Conservation (phyloP, 35 echinoderm and acorn worm genomes). For the Ophiothrix spiculata region DNA sequence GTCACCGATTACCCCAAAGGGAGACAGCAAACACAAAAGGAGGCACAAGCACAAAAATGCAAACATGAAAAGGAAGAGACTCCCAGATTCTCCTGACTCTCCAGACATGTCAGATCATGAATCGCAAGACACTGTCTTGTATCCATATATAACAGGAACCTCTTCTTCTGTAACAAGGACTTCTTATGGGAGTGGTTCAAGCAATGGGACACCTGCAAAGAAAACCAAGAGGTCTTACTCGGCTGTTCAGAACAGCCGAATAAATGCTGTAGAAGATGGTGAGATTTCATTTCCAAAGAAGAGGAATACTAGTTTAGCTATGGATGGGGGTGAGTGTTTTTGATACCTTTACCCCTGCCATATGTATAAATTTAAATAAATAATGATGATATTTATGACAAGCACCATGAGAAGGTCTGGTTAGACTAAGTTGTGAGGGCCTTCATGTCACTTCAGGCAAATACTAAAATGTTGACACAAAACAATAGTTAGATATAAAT, state of each 20-base stretch:
- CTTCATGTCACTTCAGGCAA: no score
- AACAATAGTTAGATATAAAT: no score
- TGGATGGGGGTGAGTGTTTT: no score
- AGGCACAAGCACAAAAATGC: neutral
- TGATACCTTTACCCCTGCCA: no score
- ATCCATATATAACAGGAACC: neutral
- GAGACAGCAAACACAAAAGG: neutral
- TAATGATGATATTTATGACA: no score
- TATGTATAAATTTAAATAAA: no score
- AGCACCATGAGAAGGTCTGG: no score
- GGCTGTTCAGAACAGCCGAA: neutral
- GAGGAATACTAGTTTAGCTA: neutral
- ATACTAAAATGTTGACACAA: no score
- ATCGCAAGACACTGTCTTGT: neutral
- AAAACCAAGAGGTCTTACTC: neutral
- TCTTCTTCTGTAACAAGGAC: neutral
- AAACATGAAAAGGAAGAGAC: neutral
- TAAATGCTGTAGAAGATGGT: neutral
- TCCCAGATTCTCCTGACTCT: neutral
- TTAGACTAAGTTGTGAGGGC: no score
- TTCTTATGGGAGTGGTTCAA: neutral
- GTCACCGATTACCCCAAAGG: neutral
- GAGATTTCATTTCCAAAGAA: neutral
- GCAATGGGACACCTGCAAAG: neutral
- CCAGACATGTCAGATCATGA: neutral